Conservation (phyloP, 2,888 invertebrate genomes). For the Norana najaformis region DNA sequence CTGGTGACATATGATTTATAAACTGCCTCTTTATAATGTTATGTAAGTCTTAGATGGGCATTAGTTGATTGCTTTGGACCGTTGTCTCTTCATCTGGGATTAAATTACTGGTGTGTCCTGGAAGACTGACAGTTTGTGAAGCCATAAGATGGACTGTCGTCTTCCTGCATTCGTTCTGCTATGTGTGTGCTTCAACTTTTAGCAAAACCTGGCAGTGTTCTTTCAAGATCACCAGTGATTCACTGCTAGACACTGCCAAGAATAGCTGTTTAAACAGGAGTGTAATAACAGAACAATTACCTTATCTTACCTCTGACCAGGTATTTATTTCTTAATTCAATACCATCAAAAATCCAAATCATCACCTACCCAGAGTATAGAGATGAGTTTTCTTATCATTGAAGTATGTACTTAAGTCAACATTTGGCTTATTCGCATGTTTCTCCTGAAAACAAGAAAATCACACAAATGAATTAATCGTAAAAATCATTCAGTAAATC, state of each 20-base stretch:
- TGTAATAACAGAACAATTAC: neutral
- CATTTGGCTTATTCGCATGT: slow-evolving; percentile 85
- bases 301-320: neutral
- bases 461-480: neutral
- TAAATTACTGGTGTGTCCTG: no score
- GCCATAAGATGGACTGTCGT: no score
- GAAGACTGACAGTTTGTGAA: no score
- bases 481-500: neutral
- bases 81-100: no score
- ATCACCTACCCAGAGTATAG: slow-evolving; percentile 70
- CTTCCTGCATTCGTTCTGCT: no score
- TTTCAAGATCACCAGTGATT: no score
- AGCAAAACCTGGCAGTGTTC: neutral
- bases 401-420: slow-evolving; percentile 68
- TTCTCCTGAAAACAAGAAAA: slow-evolving; percentile 72
- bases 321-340: neutral
- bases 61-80: no score
- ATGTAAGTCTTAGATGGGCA: neutral
- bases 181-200: no score
- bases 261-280: neutral
- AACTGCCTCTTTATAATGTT: neutral
- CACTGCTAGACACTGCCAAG: neutral
- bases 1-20: neutral
- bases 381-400: slow-evolving; percentile 91
- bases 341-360: neutral